Evolutionary conservation across 1,140 invertebrate species (phyloP).

Genomic region (Phocides pigmalion): DNA sequence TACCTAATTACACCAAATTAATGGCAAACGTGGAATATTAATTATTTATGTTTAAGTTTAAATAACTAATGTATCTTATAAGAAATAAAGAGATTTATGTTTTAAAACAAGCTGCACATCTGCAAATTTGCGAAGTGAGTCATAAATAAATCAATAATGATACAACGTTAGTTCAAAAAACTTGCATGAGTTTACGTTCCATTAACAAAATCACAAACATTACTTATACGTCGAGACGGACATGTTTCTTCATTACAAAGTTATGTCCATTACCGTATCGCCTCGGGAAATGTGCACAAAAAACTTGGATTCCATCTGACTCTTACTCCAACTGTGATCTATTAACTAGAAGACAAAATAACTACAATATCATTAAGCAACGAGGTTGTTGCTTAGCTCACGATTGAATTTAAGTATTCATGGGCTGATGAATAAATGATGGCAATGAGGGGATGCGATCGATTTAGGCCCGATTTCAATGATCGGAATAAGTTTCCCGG

Average conservation of each 20-base stretch:
- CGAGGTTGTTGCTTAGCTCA: constrained; percentile 58
- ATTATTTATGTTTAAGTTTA: no score
- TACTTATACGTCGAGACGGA: constrained; percentile 5
- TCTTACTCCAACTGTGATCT: constrained; percentile 30
- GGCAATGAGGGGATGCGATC: constrained; percentile 62
- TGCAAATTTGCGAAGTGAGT: no score
- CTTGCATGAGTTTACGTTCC: neutral
- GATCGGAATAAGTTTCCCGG: constrained; percentile 56
- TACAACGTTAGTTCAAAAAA: neutral
- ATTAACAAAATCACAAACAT: constrained; percentile 15
- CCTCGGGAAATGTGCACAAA: neutral
- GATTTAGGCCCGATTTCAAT: constrained; percentile 68
- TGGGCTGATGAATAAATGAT: constrained; percentile 75
- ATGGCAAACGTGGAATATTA: no score
- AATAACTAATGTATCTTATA: no score
- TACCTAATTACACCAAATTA: neutral
- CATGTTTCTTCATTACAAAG: constrained; percentile 27
- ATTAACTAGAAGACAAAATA: constrained; percentile 49
- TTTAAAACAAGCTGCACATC: no score
- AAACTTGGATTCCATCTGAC: constrained; percentile 1
- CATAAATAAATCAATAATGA: neutral
- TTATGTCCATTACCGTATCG: constrained; percentile 18
- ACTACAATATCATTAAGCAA: constrained; percentile 68
- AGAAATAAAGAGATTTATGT: no score
- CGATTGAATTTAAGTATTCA: constrained; percentile 78